Conservation (phyloP, 35 echinoderm and acorn worm species). For the Heliocidaris erythrogramma region DNA sequence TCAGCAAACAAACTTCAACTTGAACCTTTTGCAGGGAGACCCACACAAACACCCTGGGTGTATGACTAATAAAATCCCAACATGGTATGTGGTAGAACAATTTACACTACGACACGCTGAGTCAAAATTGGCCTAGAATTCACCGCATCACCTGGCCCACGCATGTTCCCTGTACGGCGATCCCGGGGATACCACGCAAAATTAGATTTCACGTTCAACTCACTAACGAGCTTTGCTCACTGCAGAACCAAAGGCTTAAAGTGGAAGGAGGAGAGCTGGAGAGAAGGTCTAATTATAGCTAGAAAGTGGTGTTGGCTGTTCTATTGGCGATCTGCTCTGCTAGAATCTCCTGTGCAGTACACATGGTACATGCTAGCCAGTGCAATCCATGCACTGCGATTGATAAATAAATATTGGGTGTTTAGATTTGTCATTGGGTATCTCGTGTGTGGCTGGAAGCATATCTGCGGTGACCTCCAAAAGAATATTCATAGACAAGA, state of each 20-base stretch:
- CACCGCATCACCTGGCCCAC: not conserved
- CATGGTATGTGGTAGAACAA: not conserved
- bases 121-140: conserved; percentile 17
- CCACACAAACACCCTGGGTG: not conserved
- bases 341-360: not conserved
- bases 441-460: not conserved
- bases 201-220: not conserved
- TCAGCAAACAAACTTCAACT: not conserved
- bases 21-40: not conserved
- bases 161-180: not conserved
- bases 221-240: not conserved
- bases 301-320: not conserved
- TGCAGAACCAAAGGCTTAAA: not conserved
- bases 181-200: not conserved
- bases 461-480: not conserved
- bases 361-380: not conserved
- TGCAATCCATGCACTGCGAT: not conserved
- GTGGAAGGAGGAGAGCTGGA: not conserved
- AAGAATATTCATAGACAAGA: not conserved
- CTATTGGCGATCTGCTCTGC: not conserved
- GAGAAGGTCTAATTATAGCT: conserved; percentile 2
- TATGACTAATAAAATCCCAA: conserved; percentile 13
- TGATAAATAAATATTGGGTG: conserved; percentile 13
- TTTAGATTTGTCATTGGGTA: not conserved
- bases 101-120: conserved; percentile 8